A percentile compares a stretch with the other conserved stretches of the same genome.
phyloP scores from a whole-genome alignment of 2,888 invertebrate species.

The Ceramica pisi region DNA sequence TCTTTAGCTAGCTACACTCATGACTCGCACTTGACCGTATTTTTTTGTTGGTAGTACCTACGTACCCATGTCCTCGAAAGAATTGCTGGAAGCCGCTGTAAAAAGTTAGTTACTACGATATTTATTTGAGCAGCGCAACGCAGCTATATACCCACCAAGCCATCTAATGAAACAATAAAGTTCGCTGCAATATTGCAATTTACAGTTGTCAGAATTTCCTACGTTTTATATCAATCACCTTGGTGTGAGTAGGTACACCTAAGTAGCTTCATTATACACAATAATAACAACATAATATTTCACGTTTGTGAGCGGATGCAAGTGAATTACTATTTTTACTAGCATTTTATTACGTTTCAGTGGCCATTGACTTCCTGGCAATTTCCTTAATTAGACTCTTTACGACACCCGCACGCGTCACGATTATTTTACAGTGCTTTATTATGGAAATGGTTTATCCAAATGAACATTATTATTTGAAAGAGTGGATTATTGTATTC shows the following conservation, averaged over 20 bases:
- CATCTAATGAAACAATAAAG: conserved; percentile 12
- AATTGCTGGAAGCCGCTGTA: no score
- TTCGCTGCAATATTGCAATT: background rate
- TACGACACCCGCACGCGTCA: conserved; percentile 43
- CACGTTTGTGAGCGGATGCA: conserved; percentile 49
- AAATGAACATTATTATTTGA: background rate
- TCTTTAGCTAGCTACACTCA: no score
- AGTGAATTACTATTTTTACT: conserved; percentile 45
- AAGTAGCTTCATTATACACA: conserved; percentile 35
- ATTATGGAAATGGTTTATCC: conserved; percentile 1
- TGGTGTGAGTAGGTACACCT: conserved; percentile 10
- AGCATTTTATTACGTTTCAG: conserved; percentile 46
- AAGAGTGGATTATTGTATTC: background rate
- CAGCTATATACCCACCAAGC: no score
- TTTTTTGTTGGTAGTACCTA: no score
- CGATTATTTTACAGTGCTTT: conserved; percentile 22
- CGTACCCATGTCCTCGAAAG: no score
- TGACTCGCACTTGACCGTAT: no score
- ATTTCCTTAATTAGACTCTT: conserved; percentile 53
- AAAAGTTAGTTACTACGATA: no score
- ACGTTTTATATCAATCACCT: conserved; percentile 29
- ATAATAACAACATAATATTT: conserved; percentile 45
- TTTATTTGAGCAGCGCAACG: no score
- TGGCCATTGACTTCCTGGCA: conserved; percentile 45
- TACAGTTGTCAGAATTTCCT: conserved; percentile 11